Evolutionary conservation across 2,888 invertebrate species (phyloP), one percentile per base, ranked within the genome.

Genomic region (Abrostola triplasia): DNA sequence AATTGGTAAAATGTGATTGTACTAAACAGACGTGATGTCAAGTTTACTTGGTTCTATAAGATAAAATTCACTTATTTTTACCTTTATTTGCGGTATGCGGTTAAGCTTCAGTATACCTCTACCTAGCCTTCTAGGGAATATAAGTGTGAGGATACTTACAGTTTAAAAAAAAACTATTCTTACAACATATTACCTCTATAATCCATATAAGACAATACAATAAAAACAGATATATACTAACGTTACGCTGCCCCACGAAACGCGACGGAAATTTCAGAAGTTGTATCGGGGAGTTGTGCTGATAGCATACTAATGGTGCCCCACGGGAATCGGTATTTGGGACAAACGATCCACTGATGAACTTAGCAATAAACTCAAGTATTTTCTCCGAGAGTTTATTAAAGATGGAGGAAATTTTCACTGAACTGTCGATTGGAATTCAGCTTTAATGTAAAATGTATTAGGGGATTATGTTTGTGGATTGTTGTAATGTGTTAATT

Each of bases 251-350:
- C 10, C 35, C 42, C 54, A 55, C 57, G 58, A 62, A 54, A 52
- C 13, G 47, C 37, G 59, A 67, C 35, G 53, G 40, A 57, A 61
- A 76, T 78, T 73, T 65, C 66, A 58, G 52, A 76, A 79, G 56
- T 66, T 73, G 57, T 77, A 68, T 63, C 64, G 65, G 40, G n/a
- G 48, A 48, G 42, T 41, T 36, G 56, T 67, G 53, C 6, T 7
- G 24, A 10, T 6, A 48, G 77, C 73, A 77, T 77, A 79, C 60
- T 73, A 70, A 77, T 69, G 55, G n/a, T 52, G 44, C 12, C 36
- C 6, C 38, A 13, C 37, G 53, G 11, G 48, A 64, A 52, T 36
- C 36, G 59, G 52, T 59, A 62, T 78, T 76, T 76, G 41, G 64
- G 52, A 61, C 66, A 51, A 65, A 60, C 55, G 35, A 12, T 59